Evolutionary conservation across 1,140 invertebrate genomes (phyloP).

Genomic region (Platyscapa corneri): DNA sequence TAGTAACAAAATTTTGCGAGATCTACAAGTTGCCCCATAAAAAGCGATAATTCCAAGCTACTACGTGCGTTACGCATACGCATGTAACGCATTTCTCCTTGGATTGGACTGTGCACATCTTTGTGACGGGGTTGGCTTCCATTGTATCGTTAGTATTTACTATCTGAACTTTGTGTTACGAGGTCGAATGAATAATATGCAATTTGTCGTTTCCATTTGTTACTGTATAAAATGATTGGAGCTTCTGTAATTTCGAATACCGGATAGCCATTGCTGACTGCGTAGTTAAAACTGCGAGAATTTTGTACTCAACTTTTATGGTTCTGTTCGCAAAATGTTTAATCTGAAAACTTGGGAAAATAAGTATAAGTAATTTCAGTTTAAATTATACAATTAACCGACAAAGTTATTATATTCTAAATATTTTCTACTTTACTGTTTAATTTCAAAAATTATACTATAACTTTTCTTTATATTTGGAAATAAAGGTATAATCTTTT

Average conservation of each 20-base stretch:
- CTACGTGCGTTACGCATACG: neutral
- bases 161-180: conserved; percentile 21
- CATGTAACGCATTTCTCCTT: neutral
- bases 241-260: neutral
- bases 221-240: neutral
- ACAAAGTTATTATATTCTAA: neutral
- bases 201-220: neutral
- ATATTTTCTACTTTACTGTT: neutral
- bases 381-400: neutral
- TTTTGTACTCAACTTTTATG: neutral
- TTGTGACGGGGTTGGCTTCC: neutral
- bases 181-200: neutral
- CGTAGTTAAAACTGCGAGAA: neutral
- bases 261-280: neutral
- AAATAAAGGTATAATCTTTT: no score
- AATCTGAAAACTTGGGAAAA: neutral
- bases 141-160: neutral
- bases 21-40: neutral
- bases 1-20: neutral
- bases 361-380: neutral
- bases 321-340: neutral
- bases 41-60: neutral
- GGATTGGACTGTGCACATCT: neutral
- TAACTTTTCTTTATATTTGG: no score
- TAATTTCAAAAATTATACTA: no score